A percentile compares a stretch with the other conserved stretches of the same genome.
phyloP scores from a whole-genome alignment of 2,888 invertebrate species.

The Apamea anceps region DNA sequence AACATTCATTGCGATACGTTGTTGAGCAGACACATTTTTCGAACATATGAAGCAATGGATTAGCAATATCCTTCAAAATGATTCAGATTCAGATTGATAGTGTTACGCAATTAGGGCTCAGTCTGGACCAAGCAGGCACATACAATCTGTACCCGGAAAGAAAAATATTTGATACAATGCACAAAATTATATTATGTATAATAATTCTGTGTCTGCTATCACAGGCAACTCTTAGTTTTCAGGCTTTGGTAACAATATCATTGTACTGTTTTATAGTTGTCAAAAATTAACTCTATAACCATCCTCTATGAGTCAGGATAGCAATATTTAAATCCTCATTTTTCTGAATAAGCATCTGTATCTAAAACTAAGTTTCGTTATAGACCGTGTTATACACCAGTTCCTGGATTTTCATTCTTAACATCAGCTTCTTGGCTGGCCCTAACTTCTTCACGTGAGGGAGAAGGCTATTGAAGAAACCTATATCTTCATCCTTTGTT shows the following conservation, averaged over 20 bases:
- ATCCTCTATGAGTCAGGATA: not conserved
- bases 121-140: not conserved
- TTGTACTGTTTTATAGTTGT: not conserved
- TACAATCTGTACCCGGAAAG: not conserved
- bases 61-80: not conserved
- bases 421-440: conserved; percentile 87
- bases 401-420: conserved; percentile 88
- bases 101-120: not conserved
- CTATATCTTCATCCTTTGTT: conserved; percentile 86
- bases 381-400: conserved; percentile 88
- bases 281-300: not conserved
- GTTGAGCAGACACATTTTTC: not conserved
- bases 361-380: conserved; percentile 75
- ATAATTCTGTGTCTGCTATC: not conserved
- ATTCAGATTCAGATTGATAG: not conserved
- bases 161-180: not conserved
- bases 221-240: conserved; percentile 9
- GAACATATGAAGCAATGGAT: not conserved
- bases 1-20: not conserved
- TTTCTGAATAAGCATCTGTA: conserved; percentile 27
- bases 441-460: conserved; percentile 87
- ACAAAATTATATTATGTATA: not conserved
- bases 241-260: not conserved
- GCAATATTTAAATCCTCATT: conserved; percentile 15
- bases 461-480: conserved; percentile 86